A percentile compares a stretch with the other conserved stretches of the same genome.
Conservation (phyloP, 2,888 invertebrate species). For the Agriopis leucophaearia region DNA sequence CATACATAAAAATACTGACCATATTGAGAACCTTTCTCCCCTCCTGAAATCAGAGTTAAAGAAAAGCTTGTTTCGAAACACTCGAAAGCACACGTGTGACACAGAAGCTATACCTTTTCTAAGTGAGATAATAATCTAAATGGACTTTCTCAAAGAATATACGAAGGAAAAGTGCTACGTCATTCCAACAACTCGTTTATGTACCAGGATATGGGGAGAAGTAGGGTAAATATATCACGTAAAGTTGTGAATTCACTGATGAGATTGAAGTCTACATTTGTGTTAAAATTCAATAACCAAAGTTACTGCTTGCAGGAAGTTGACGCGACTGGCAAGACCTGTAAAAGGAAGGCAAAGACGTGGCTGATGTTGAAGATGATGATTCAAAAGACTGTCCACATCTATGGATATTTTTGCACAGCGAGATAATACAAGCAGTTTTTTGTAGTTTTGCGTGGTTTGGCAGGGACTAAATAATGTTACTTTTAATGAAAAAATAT, state of each 20-base stretch:
- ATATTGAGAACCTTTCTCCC: no score
- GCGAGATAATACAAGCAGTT: no score
- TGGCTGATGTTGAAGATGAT: no score
- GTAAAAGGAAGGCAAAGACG: no score
- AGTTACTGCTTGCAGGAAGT: neutral
- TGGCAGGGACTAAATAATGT: no score
- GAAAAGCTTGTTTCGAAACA: neutral
- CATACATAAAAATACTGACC: no score
- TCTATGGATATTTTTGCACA: no score
- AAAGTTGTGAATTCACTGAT: neutral
- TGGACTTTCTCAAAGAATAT: constrained; percentile 44
- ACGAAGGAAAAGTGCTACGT: constrained; percentile 35
- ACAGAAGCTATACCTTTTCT: constrained; percentile 10
- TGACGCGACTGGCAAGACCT: no score
- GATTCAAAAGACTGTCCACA: no score
- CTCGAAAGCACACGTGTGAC: constrained; percentile 11
- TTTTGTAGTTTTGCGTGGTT: no score
- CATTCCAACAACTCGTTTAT: constrained; percentile 27
- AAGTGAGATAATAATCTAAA: constrained; percentile 36
- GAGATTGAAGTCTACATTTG: neutral
- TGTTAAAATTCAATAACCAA: neutral
- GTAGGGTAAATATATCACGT: constrained; percentile 23
- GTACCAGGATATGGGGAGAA: constrained; percentile 37
- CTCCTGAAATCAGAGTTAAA: neutral
- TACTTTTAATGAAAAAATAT: no score